Conservation (phyloP, 2,113 vertebrate species). For the Balaenoptera acutorostrata region DNA sequence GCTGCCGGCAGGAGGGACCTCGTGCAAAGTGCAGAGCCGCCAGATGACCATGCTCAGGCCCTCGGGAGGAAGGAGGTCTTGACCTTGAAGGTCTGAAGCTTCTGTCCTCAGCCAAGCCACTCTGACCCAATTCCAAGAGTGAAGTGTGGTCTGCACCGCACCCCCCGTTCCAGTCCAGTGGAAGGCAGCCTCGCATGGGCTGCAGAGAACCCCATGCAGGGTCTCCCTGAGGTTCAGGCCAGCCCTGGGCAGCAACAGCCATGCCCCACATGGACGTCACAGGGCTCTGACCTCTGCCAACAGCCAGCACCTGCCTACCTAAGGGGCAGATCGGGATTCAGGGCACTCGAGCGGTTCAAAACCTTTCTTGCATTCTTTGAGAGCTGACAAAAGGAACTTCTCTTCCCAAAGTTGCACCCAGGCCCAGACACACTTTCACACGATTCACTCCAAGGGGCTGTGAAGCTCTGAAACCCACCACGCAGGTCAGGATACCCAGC, state of each 20-base stretch:
- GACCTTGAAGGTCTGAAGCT: neutral
- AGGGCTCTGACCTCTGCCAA: neutral
- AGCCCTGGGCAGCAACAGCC: neutral
- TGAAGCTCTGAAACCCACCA: neutral
- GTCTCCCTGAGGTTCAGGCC: neutral
- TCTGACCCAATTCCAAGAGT: neutral
- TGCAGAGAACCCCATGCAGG: neutral
- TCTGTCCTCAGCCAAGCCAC: neutral
- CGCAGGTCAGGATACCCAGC: neutral
- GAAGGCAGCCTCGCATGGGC: neutral
- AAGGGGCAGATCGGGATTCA: neutral
- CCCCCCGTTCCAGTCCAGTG: neutral
- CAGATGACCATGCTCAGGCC: neutral
- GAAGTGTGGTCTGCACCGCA: neutral
- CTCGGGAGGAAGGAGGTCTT: neutral
- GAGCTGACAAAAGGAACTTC: neutral
- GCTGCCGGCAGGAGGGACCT: neutral
- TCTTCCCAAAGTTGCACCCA: neutral
- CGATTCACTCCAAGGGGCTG: neutral
- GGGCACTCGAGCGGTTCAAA: neutral
- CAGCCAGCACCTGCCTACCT: neutral
- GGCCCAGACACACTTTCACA: neutral
- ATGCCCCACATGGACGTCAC: accelerated
- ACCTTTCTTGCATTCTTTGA: neutral
- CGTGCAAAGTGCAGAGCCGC: neutral